phyloP scores from a whole-genome alignment of 1,140 invertebrate species.

The Nixonia krombeini region DNA sequence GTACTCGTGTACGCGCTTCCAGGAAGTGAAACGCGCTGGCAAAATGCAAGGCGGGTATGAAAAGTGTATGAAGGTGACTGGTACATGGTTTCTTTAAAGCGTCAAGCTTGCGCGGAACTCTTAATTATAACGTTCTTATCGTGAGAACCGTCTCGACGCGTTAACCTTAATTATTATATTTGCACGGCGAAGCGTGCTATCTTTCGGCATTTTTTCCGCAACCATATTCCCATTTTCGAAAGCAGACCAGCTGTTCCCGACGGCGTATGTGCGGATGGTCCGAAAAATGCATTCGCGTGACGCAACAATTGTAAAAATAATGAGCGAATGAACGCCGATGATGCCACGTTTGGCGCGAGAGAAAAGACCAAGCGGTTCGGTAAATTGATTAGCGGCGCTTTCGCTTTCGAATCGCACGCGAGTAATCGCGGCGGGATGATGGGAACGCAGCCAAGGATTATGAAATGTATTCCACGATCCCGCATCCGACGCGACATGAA shows the following conservation, averaged over 20 bases:
- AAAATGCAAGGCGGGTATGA: not conserved
- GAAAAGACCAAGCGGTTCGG: too few species aligned
- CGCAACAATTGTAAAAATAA: not conserved
- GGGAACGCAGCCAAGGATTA: conserved; percentile 38
- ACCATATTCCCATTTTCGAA: too few species aligned
- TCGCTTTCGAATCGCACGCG: conserved; percentile 42
- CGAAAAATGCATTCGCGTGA: not conserved
- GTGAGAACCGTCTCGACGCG: not conserved
- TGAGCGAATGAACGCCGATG: not conserved
- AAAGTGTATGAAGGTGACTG: conserved; percentile 1
- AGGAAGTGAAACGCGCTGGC: conserved; percentile 5
- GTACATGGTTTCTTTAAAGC: conserved; percentile 3
- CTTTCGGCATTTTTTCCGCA: not conserved
- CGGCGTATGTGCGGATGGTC: not conserved
- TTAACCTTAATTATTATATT: too few species aligned
- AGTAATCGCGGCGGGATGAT: conserved; percentile 46
- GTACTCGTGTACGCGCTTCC: too few species aligned
- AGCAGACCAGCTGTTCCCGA: too few species aligned
- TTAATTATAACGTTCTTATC: conserved; percentile 1
- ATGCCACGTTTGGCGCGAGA: not conserved
- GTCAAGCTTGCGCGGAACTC: too few species aligned
- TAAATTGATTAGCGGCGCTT: conserved; percentile 45
- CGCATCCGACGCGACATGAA: conserved; percentile 45
- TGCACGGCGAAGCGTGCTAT: too few species aligned
- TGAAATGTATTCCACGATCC: conserved; percentile 44